Conservation (phyloP, 2,888 invertebrate genomes). For the Heliconius cydno region DNA sequence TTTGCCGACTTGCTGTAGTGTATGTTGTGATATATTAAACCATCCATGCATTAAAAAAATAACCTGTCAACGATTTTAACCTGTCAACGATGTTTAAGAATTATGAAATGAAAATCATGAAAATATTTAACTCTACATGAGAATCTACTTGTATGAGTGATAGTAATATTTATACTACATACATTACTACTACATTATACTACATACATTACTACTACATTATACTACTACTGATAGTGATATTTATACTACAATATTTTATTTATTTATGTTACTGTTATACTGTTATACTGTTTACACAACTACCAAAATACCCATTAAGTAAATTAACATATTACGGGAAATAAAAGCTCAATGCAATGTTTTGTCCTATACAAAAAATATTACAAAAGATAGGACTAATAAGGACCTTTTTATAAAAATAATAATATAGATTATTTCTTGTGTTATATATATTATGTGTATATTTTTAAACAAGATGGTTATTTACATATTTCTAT, state of each 20-base stretch:
- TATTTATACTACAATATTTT: neutral
- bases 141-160: neutral
- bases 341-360: neutral
- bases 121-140: neutral
- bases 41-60: neutral
- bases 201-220: no score
- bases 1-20: neutral
- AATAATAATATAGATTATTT: neutral
- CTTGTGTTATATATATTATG: no score
- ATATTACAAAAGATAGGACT: neutral
- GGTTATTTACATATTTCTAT: no score
- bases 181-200: no score
- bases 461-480: no score
- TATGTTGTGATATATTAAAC: neutral
- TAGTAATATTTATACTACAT: neutral
- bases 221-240: no score
- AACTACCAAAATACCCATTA: neutral
- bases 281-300: neutral
- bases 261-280: no score
- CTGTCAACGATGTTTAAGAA: no score
- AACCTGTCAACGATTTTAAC: neutral
- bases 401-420: neutral
- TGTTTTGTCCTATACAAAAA: neutral
- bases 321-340: neutral
- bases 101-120: no score